phyloP scores from a whole-genome alignment of 2,888 invertebrate genomes.

The Crepidodera aurea region DNA sequence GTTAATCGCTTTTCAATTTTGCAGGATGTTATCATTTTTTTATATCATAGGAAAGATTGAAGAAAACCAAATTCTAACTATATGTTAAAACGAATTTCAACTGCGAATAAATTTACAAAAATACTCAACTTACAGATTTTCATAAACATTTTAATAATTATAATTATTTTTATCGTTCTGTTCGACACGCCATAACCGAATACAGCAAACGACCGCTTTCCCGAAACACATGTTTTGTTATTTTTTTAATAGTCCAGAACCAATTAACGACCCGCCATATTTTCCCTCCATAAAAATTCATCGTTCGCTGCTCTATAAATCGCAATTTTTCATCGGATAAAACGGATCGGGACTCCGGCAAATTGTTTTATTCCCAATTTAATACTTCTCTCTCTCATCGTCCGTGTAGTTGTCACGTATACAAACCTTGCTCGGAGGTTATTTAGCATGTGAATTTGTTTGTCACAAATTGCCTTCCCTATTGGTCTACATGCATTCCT shows the following conservation, averaged over 20 bases:
- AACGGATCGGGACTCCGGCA: slow-evolving; percentile 15
- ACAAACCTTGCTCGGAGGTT: slow-evolving; percentile 48
- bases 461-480: slow-evolving; percentile 61
- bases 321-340: slow-evolving; percentile 23
- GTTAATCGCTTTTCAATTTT: too few species aligned
- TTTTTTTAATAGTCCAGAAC: not conserved
- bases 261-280: not conserved
- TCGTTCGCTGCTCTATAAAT: slow-evolving; percentile 10
- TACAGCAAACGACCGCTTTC: not conserved
- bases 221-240: not conserved
- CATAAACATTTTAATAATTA: too few species aligned
- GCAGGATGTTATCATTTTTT: too few species aligned
- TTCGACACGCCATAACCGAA: too few species aligned
- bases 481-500: slow-evolving; percentile 62
- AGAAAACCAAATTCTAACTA: too few species aligned
- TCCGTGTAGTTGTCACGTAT: slow-evolving; percentile 44
- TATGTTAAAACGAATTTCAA: too few species aligned
- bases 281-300: slow-evolving; percentile 9
- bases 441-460: slow-evolving; percentile 57
- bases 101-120: too few species aligned
- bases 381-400: slow-evolving; percentile 36
- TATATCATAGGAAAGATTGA: too few species aligned
- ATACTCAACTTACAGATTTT: too few species aligned
- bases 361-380: slow-evolving; percentile 39
- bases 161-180: too few species aligned